Percentiles rank a stretch among this genome's conserved stretches.
Conservation (phyloP, 2,113 vertebrate genomes). For the Serinus canaria region DNA sequence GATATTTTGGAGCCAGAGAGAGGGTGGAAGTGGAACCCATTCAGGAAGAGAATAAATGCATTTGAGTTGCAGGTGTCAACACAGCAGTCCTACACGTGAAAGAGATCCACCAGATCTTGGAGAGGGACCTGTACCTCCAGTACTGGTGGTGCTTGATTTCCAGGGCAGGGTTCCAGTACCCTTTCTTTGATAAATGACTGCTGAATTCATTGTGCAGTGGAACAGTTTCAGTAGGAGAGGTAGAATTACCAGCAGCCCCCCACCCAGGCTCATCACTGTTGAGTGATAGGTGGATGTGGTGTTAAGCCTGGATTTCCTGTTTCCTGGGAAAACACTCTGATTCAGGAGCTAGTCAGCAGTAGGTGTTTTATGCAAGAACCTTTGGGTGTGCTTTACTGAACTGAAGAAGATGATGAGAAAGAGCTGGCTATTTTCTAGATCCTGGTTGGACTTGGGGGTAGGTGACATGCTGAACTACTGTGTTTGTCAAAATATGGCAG, state of each 20-base stretch:
- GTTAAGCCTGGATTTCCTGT: background rate
- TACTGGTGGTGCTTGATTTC: background rate
- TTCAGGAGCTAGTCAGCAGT: background rate
- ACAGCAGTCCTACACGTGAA: background rate
- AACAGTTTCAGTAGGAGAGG: background rate
- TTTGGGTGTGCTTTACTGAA: background rate
- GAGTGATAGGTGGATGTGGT: background rate
- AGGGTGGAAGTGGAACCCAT: background rate
- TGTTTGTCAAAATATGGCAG: background rate
- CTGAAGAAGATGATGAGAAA: background rate
- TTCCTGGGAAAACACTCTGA: background rate
- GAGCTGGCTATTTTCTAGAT: background rate
- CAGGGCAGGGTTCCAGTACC: background rate
- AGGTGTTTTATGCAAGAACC: background rate
- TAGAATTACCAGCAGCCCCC: background rate
- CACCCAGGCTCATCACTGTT: background rate
- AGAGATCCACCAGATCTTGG: background rate
- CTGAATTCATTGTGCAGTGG: background rate
- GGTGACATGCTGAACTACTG: background rate
- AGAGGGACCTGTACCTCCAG: background rate
- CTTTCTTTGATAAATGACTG: background rate
- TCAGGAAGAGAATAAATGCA: background rate
- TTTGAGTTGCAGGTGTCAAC: background rate
- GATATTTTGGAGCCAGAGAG: background rate
- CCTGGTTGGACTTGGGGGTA: background rate